Evolutionary conservation across 2,888 invertebrate genomes (phyloP), one percentile per base, ranked within the genome.

Genomic region (Scrobipalpa atriplicella): DNA sequence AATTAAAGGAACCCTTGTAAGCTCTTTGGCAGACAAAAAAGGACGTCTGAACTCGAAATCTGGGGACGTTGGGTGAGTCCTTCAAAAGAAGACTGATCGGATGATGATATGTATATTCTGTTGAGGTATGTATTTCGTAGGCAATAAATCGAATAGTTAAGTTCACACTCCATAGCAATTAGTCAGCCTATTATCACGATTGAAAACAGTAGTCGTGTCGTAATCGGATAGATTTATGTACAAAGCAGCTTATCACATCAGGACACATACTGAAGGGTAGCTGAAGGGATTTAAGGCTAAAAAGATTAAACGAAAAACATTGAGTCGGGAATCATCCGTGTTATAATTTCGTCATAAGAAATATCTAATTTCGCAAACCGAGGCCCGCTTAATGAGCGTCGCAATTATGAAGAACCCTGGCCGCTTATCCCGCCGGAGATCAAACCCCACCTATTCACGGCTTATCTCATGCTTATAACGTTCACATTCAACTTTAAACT

Each of bases 391-490:
- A 86, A 87, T 85, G 86, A 85, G 82, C 81, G 78, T 71, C 81
- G 83, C 83, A 85, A 86, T 86, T 84, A 86, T 80, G 77, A 81
- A 78, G 77, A 81, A 78, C 75, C 79, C 78, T 73, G 74, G 75
- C 76, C 76, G 79, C 79, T 80, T 78, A 80, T 77, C 77, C 71
- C 81, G 80, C 78, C 79, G 77, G 75, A 78, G 76, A 78, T 78
- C 75, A 75, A 75, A 78, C 76, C 66, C 67, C 36, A 43, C 51
- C 67, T 68, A 69, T 73, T 69, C 62, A 16, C 47, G 64, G 68
- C 70, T 69, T 74, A 79, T 77, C 76, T 79, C 70, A 77, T 80
- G 81, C 83, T 81, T 79, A 76, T 73, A 73, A 72, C 69, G 74
- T 76, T 78, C 77, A 70, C 73, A 68, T 73, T 72, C 52, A 56